Conservation (phyloP, 2,888 invertebrate genomes). For the Acanthosepion pharaonis region DNA sequence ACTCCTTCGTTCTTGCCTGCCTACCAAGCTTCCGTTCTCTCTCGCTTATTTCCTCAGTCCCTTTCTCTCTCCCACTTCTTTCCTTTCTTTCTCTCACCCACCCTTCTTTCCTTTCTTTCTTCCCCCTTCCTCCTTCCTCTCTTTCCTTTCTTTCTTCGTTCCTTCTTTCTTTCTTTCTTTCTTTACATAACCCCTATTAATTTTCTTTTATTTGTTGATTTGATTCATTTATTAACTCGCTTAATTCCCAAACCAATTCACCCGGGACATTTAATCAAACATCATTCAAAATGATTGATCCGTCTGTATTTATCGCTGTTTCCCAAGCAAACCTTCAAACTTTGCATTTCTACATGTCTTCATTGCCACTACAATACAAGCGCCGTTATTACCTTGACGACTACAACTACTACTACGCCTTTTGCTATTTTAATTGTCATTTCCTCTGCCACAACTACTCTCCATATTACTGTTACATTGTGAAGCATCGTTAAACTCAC, state of each 20-base stretch:
- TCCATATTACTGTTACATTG: neutral
- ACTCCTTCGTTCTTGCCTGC: too few relatives aligned
- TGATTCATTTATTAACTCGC: slow-evolving; percentile 22
- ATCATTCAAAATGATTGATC: slow-evolving; percentile 33
- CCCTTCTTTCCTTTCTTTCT: neutral
- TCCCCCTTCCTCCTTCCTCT: too few relatives aligned
- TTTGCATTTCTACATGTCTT: neutral
- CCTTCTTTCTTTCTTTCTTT: neutral
- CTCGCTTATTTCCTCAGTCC: too few relatives aligned
- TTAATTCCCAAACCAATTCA: slow-evolving; percentile 22
- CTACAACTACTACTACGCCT: neutral
- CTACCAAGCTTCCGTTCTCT: too few relatives aligned
- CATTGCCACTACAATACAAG: neutral
- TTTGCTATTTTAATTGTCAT: neutral
- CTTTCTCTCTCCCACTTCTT: neutral
- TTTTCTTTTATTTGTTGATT: slow-evolving; percentile 33
- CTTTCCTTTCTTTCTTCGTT: neutral
- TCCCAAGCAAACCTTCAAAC: neutral
- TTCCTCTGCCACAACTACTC: neutral
- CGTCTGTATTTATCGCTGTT: neutral
- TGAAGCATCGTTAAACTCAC: too few relatives aligned
- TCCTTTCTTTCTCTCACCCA: neutral
- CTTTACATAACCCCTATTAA: neutral
- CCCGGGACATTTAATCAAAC: slow-evolving; percentile 9
- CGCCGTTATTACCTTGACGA: neutral